phyloP scores from a whole-genome alignment of 2,797 vertebrate species.

The Amblyopsis hoosieri region DNA sequence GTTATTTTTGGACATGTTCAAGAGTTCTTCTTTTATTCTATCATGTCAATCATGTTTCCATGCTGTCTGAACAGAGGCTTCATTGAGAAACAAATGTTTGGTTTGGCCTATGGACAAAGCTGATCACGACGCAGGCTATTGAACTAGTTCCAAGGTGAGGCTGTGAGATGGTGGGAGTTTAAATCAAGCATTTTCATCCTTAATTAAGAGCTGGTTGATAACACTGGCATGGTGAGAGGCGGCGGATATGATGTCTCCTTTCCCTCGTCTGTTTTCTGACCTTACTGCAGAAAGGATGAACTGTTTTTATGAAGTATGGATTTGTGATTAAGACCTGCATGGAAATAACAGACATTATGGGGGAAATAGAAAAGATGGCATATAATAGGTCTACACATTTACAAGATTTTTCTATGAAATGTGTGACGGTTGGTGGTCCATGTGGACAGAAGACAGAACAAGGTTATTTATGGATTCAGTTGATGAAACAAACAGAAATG shows the following conservation, averaged over 20 bases:
- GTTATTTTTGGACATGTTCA: neutral
- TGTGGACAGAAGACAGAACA: too few relatives aligned
- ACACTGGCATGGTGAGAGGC: conserved; percentile 49
- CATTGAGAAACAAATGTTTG: conserved; percentile 15
- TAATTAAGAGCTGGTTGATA: conserved; percentile 48
- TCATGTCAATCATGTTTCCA: neutral
- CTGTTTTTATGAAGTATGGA: too few relatives aligned
- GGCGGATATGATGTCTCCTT: conserved; percentile 20
- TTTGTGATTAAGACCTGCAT: too few relatives aligned
- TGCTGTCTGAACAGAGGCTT: neutral
- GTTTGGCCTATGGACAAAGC: conserved; percentile 32
- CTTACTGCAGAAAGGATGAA: neutral
- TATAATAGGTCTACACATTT: too few relatives aligned
- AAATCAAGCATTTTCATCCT: conserved; percentile 47
- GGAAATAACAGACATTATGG: too few relatives aligned
- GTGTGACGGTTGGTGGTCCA: too few relatives aligned
- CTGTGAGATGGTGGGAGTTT: conserved; percentile 18
- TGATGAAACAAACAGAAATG: too few relatives aligned
- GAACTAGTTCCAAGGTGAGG: conserved; percentile 57
- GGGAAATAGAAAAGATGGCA: too few relatives aligned
- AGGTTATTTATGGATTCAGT: too few relatives aligned
- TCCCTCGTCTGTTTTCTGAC: conserved; percentile 9
- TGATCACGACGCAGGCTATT: conserved; percentile 35
- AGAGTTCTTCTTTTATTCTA: neutral
- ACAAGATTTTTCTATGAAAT: too few relatives aligned